Base-by-base conservation (phyloP, 2,797 vertebrate genomes). In the Benthosema pterotum region DNA sequence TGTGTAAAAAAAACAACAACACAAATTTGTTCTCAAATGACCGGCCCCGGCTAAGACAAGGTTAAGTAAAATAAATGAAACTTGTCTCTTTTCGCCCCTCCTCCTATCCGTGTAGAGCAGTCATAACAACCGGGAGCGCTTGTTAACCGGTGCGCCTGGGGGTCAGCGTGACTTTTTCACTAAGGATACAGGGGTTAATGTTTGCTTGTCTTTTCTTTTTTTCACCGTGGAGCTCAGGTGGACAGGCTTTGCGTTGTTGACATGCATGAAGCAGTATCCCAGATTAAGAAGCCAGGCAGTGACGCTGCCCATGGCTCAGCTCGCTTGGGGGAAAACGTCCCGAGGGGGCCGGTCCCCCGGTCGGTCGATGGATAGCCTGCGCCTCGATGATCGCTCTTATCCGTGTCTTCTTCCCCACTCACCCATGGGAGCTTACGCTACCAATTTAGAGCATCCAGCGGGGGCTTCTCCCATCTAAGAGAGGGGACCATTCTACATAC, bases 371-470 rank as follows among this genome's bases (percentile, higher is more conserved):
- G 80, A 91, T 91, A 72, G 83, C 77, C 78, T 78, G 57, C 64
- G 71, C 74, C 64, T 7, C 75, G 83, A 85, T 80, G 78, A 89
- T 87, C 83, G 84, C 74, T 87, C 88, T 89, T 90, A 73, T 75
- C 69, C 76, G 50, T 84, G 74, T 81, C 81, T 83, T 53, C n/a
- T n/a, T n/a, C n/a, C 84, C 60, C 60, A 60, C 69, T 52, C 65
- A 81, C 88, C 85, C 87, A 80, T 77, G 76, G 89, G 91, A 90
- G 79, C 86, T 86, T 87, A 88, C 73, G 69, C 77, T 79, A 84
- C 89, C 85, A 86, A 83, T 89, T 89, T 88, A 82, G 83, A 72
- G 81, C 54, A 82, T 83, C 87, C 87, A 82, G 64, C 75, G 78
- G 82, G 78, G n/a, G n/a, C n/a, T n/a, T n/a, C 63, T 83, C 67